These are phyloP conservation scores for Heliconius cydno DNA, from an alignment of 2,888 invertebrate genomes.

Conservation along the genomic window DNA sequence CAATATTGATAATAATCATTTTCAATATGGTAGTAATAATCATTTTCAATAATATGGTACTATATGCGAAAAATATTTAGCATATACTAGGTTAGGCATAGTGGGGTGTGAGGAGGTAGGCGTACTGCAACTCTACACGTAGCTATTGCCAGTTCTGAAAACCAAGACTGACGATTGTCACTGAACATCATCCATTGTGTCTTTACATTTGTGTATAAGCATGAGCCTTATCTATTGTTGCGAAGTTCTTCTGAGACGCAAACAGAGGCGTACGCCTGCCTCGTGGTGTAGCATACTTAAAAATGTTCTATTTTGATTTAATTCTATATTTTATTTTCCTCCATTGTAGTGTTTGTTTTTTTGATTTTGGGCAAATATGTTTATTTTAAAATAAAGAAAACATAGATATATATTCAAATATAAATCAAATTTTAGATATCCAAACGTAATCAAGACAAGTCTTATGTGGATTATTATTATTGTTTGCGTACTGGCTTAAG, in stretches of 20 bases:
- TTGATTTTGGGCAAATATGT: not conserved
- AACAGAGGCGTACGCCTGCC: not conserved
- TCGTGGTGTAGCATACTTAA: not conserved
- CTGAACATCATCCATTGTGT: slow-evolving; percentile 16
- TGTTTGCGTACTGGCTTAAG: slow-evolving; percentile 8
- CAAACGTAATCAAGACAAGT: not conserved
- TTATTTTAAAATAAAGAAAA: not conserved
- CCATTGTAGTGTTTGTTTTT: not conserved
- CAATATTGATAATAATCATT: not conserved
- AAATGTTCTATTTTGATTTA: not conserved
- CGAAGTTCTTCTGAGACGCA: not conserved
- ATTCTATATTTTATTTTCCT: not conserved
- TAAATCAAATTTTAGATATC: not conserved
- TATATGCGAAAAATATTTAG: not conserved
- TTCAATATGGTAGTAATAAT: no score
- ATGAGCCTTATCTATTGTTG: not conserved
- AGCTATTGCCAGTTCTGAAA: not conserved
- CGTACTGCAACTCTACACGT: not conserved
- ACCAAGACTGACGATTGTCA: slow-evolving; percentile 3
- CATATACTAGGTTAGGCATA: not conserved
- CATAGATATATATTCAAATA: no score
- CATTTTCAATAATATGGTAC: not conserved
- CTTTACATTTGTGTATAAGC: not conserved
- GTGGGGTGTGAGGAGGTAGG: not conserved
- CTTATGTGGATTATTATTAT: not conserved